These are phyloP conservation scores for Oncopeltus fasciatus DNA, from an alignment of 1,140 invertebrate genomes.

Conservation along the genomic window DNA sequence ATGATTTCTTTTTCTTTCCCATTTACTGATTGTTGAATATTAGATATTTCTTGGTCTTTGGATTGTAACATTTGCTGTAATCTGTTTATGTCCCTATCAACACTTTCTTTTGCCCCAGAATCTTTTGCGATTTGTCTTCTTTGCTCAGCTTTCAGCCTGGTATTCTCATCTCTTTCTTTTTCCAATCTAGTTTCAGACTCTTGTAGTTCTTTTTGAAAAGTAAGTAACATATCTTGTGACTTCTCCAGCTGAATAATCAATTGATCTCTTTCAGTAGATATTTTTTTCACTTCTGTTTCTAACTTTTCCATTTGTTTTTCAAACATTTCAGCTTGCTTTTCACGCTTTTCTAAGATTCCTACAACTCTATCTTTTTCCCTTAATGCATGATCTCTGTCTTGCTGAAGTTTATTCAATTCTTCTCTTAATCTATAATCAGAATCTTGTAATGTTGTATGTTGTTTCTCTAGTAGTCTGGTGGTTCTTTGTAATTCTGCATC, in stretches of 20 bases:
- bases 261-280: conserved; percentile 72
- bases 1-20: conserved; percentile 23
- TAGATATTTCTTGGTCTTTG: conserved; percentile 29
- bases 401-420: conserved; percentile 35
- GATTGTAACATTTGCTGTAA: conserved; percentile 54
- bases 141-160: conserved; percentile 50
- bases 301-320: conserved; percentile 70
- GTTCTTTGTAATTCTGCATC: conserved; percentile 56
- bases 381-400: conserved; percentile 51
- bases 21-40: conserved; percentile 42
- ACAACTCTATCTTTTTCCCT: conserved; percentile 57
- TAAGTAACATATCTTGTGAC: conserved; percentile 80
- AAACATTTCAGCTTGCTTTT: conserved; percentile 62
- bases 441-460: conserved; percentile 37
- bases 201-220: conserved; percentile 79
- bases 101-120: conserved; percentile 50
- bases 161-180: conserved; percentile 63
- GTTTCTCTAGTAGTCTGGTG: conserved; percentile 47
- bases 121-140: conserved; percentile 50
- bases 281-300: conserved; percentile 67
- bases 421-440: conserved; percentile 32
- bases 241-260: conserved; percentile 78
- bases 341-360: conserved; percentile 53
- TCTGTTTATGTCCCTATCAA: conserved; percentile 29
- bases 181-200: conserved; percentile 66